Conservation (phyloP, 92 coral and sea anemone species). For the Diadumene lineata region DNA sequence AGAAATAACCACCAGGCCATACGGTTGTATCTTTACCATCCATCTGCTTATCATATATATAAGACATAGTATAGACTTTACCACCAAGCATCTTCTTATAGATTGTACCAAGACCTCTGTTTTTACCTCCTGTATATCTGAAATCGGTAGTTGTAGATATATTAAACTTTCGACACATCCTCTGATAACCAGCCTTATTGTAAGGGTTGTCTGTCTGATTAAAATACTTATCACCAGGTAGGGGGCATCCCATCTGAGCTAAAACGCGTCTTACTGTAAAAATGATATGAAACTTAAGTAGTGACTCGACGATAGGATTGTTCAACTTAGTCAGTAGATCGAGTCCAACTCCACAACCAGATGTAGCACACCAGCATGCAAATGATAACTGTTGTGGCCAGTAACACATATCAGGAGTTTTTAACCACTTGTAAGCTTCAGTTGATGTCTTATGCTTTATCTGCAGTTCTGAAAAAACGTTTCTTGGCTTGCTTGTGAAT, state of each 20-base stretch:
- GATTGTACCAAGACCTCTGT: constrained; percentile 16
- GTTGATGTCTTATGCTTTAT: neutral
- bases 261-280: constrained; percentile 37
- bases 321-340: neutral
- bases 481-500: constrained; percentile 20
- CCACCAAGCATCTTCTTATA: neutral
- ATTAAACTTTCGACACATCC: constrained; percentile 27
- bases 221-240: constrained; percentile 30
- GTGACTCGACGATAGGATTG: neutral
- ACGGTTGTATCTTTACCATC: neutral
- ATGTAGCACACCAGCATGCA: constrained; percentile 49
- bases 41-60: neutral
- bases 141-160: constrained; percentile 20
- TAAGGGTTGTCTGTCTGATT: constrained; percentile 7
- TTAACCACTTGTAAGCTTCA: constrained; percentile 34
- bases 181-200: constrained; percentile 16
- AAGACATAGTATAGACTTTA: neutral
- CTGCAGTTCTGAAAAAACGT: constrained; percentile 17
- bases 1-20: constrained; percentile 2
- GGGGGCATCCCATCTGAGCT: constrained; percentile 16
- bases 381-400: constrained; percentile 59
- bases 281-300: constrained; percentile 38
- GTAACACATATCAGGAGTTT: constrained; percentile 32
- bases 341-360: constrained; percentile 35
- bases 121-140: constrained; percentile 16